phyloP scores from a whole-genome alignment of 2,113 vertebrate genomes.

The Trogon surrucura region DNA sequence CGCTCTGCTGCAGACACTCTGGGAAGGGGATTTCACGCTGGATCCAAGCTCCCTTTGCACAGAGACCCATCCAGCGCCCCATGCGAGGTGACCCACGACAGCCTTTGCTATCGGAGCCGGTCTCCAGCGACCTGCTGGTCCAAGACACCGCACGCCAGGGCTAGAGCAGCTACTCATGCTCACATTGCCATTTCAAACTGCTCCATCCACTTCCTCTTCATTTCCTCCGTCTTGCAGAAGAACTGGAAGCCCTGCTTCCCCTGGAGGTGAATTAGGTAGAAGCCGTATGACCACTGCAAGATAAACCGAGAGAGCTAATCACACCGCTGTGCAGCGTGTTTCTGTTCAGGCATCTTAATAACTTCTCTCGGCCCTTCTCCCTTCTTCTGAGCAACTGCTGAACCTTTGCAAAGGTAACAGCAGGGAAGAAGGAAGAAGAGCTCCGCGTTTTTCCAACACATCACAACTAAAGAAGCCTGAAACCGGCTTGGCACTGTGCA shows the following conservation, averaged over 20 bases:
- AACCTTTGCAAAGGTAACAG: neutral
- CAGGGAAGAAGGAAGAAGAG: neutral
- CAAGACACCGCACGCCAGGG: neutral
- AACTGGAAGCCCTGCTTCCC: constrained; percentile 99
- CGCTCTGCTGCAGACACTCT: neutral
- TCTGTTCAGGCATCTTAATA: neutral
- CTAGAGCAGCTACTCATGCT: constrained; percentile 34
- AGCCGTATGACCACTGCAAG: constrained; percentile 96
- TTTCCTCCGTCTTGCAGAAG: constrained; percentile 98
- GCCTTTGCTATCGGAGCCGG: neutral
- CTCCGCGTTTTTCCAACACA: neutral
- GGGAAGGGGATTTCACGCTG: neutral
- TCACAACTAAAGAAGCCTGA: neutral
- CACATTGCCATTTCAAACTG: constrained; percentile 99
- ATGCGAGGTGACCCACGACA: rapidly evolving
- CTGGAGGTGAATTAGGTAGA: constrained; percentile 96
- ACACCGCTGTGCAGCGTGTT: rapidly evolving
- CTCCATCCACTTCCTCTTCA: constrained; percentile 99
- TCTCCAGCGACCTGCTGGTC: neutral
- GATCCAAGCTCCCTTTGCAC: neutral
- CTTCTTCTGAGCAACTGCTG: neutral
- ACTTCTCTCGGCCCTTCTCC: neutral
- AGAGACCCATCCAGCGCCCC: neutral
- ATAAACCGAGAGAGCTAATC: neutral
- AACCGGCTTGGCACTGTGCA: neutral